These are phyloP conservation scores for Opisthocomus hoazin DNA, from an alignment of 2,113 vertebrate genomes.

Conservation along the genomic window DNA sequence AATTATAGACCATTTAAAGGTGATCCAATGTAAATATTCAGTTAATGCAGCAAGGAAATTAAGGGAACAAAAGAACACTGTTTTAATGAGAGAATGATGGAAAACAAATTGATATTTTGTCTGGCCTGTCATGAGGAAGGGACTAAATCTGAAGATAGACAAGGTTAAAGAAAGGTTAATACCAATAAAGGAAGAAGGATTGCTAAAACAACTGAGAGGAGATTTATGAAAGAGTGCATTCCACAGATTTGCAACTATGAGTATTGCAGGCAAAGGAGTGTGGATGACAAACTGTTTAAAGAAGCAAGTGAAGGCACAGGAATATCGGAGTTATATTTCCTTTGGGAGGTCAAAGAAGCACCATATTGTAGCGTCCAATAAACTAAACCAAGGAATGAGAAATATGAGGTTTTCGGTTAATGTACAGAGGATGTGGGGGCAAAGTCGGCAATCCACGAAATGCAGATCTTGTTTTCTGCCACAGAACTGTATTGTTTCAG, in stretches of 20 bases:
- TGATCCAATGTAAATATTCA: not conserved
- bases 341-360: conserved; percentile 31
- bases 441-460: not conserved
- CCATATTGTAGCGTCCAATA: not conserved
- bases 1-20: not conserved
- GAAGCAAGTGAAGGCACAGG: conserved; percentile 13
- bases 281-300: conserved; percentile 41
- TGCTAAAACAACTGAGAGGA: conserved; percentile 34
- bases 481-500: not conserved
- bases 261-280: conserved; percentile 10
- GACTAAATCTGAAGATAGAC: conserved; percentile 36
- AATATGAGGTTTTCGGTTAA: not conserved
- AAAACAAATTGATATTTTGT: conserved; percentile 37
- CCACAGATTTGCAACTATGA: not conserved
- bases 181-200: conserved; percentile 53
- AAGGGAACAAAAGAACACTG: not conserved
- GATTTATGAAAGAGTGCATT: conserved; percentile 39
- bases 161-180: conserved; percentile 57
- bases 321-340: conserved; percentile 8
- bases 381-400: not conserved
- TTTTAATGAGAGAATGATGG: conserved; percentile 7
- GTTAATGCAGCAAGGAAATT: not conserved
- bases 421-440: not conserved
- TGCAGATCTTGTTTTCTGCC: not conserved
- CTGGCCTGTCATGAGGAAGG: not conserved